Evolutionary conservation across 23 tunicate species (phyloP), one percentile per base, ranked within the genome.

Genomic region (Clavelina lepadiformis): DNA sequence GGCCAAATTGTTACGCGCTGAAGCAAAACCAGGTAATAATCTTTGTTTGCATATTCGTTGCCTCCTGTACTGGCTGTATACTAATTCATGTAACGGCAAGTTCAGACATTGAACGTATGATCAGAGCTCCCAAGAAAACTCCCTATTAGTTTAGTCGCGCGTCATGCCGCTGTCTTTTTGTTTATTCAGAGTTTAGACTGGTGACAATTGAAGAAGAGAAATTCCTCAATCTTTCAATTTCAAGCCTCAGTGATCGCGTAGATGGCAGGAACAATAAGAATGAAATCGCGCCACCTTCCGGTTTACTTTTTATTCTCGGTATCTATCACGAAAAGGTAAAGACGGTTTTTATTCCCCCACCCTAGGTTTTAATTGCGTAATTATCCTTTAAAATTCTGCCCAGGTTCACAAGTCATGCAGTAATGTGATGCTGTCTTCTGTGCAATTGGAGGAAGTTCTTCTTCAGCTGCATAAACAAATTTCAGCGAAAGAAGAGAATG

Each of bases 401-500:
- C 20, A 54, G 24, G 24, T 22, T 22, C 66, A 60, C 46, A 13
- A 8, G 13, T 13, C 20, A 60, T 60, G 66, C 46, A 25, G 66
- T 24, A 7, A 27, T 6, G 55, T 65, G 33, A 35, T 65, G 31
- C 28, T 29, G n/a, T 26, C 55, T 2, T 36, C 47, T 41, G 28
- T 27, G 5, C 55, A 65, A 37, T 27, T 65, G 6, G 71, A 65
- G 26, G 46, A 53, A 33, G 26, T 54, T 51, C 47, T 69, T 24
- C 2, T 29, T 31, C 75, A 52, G 33, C 44, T 28, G n/a, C 33
- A 37, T 22, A 34, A 32, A 28, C 63, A 77, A 67, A 34, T 77
- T 31, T 24, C 83, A 0, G 58, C 57, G 29, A 66, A 67, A 27
- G 74, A 67, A 30, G 83, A 77, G 46, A 77, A 77, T 55, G 83